Evolutionary conservation across 2,113 vertebrate genomes (phyloP), one percentile per base, ranked within the genome.

Genomic region (Gymnobelideus leadbeateri): DNA sequence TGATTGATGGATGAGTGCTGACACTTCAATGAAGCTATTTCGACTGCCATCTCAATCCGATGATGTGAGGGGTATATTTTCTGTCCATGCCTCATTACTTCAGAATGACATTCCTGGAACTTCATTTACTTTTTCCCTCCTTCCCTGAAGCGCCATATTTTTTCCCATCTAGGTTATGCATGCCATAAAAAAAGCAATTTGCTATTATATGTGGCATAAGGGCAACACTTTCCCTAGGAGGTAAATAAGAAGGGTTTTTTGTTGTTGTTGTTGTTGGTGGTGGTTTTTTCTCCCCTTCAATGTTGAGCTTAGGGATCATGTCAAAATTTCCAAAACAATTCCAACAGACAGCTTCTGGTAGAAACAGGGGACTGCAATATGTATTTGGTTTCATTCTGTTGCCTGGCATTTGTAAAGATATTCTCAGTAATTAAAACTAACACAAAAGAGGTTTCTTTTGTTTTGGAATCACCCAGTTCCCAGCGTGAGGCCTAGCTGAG

Each of bases 1-100:
- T 99, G 99, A 99, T 99, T 99, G 99, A 99, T 99, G 99, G 99
- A 99, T 99, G 99, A 99, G 99, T 98, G 99, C 99, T 99, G 99
- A 99, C 99, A 99, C 99, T 99, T 99, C 99, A 99, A 99, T 99
- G 99, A 99, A 99, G 99, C 99, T 99, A 99, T 99, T 99, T 99
- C 99, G 99, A 99, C 99, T 99, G 99, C 99, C 99, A 99, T 99
- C 99, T 99, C 99, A 99, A 99, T 99, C 99, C 99, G 99, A 99
- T 99, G 99, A 99, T 99, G 99, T 99, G 99, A 99, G 99, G 99
- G 99, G 99, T 99, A 99, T 99, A 99, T 99, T 99, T 99, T 99
- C 99, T 99, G 99, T 99, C 99, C 99, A 99, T 99, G 99, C 99
- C 99, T 99, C 99, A 99, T 99, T 99, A 99, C 99, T 99, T 99